Percentiles rank a stretch among this genome's conserved stretches.
Evolutionary conservation across 2,113 vertebrate species (phyloP).

Genomic region (Hemibagrus wyckioides): DNA sequence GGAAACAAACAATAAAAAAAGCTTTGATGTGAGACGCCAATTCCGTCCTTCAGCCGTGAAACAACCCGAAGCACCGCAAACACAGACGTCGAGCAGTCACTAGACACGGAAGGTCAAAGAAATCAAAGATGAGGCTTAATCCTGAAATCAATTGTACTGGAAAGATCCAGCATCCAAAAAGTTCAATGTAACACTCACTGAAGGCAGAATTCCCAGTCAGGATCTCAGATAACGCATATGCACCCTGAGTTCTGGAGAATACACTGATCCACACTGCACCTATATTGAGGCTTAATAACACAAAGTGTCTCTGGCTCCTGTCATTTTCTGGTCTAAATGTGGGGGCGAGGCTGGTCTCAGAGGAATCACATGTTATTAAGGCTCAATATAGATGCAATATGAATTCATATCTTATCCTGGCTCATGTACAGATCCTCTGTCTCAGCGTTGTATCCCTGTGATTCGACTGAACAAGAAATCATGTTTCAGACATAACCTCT

Average conservation of each 20-base stretch:
- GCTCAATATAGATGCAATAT: not conserved
- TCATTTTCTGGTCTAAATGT: too few species aligned
- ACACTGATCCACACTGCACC: not conserved
- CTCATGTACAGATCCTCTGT: not conserved
- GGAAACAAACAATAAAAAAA: constrained; percentile 11
- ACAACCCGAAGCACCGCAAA: too few species aligned
- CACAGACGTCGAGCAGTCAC: too few species aligned
- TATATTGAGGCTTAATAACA: too few species aligned
- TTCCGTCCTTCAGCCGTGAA: too few species aligned
- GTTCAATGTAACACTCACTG: too few species aligned
- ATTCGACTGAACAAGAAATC: not conserved
- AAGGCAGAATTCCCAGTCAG: not conserved
- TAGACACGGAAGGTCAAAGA: too few species aligned
- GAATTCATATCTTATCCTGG: not conserved
- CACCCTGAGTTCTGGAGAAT: not conserved
- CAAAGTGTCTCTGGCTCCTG: too few species aligned
- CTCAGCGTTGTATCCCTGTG: not conserved
- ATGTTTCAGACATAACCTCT: not conserved
- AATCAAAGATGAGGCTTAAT: too few species aligned
- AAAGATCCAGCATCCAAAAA: too few species aligned
- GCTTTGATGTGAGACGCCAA: constrained; percentile 29
- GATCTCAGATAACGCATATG: not conserved
- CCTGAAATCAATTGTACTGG: too few species aligned
- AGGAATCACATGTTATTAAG: not conserved
- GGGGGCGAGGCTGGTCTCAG: not conserved